Percentiles rank a stretch among this genome's conserved stretches.
Evolutionary conservation across 2,888 invertebrate species (phyloP).

Genomic region (Coelopa pilipes): DNA sequence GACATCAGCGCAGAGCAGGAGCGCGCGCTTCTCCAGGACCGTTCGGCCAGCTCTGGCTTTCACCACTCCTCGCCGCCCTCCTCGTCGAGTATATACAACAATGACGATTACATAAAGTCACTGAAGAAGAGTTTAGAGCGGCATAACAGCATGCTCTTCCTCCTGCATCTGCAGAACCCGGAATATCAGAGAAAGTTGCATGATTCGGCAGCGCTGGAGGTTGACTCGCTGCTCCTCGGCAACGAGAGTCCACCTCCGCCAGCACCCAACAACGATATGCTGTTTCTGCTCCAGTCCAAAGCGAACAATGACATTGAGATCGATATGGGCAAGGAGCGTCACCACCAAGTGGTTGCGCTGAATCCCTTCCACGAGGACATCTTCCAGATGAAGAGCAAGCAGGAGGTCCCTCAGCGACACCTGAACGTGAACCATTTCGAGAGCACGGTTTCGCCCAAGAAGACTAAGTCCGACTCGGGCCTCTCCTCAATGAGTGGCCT

Average conservation of each 20-base stretch:
- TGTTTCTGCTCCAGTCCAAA: neutral
- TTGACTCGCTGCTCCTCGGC: conserved; percentile 36
- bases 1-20: conserved; percentile 46
- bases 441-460: conserved; percentile 46
- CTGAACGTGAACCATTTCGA: conserved; percentile 33
- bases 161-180: conserved; percentile 65
- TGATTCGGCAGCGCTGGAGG: conserved; percentile 47
- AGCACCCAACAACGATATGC: conserved; percentile 71
- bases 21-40: conserved; percentile 22
- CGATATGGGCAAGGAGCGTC: neutral
- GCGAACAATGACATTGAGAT: neutral
- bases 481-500: conserved; percentile 88
- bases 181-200: conserved; percentile 56
- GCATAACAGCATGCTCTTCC: conserved; percentile 65
- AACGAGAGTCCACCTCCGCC: conserved; percentile 85
- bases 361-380: conserved; percentile 57
- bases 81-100: conserved; percentile 59
- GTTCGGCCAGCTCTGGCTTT: neutral
- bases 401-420: conserved; percentile 40
- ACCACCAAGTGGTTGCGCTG: conserved; percentile 37
- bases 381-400: conserved; percentile 36
- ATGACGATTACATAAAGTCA: conserved; percentile 65
- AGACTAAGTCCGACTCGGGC: conserved; percentile 84
- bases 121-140: conserved; percentile 62
- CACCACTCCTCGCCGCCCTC: conserved; percentile 35